Percentiles rank a stretch among this genome's conserved stretches.
These are phyloP conservation scores for Dynastes grantii DNA, from an alignment of 2,888 invertebrate genomes.

Conservation along the genomic window DNA sequence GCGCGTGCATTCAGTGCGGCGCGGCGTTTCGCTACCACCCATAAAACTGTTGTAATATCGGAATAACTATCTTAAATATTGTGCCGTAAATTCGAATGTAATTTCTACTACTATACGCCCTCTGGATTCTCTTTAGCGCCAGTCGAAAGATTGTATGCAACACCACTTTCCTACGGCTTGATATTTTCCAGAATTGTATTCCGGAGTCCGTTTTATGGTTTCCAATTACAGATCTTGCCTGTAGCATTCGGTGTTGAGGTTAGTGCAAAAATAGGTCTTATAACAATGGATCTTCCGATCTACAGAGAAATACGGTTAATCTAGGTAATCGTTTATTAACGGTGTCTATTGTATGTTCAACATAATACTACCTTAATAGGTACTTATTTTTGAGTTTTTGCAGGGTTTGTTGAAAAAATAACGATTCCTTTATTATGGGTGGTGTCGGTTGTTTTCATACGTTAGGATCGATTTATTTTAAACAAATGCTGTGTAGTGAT, in stretches of 20 bases:
- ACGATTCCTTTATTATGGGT: no score
- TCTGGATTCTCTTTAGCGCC: conserved; percentile 3
- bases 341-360: no score
- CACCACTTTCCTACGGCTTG: neutral
- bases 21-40: conserved; percentile 12
- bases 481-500: no score
- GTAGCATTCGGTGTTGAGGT: neutral
- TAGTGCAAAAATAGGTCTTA: neutral
- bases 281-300: neutral
- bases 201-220: conserved; percentile 3
- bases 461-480: no score
- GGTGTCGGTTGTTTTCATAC: no score
- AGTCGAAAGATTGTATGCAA: conserved; percentile 23
- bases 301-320: neutral
- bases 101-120: conserved; percentile 20
- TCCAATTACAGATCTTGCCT: conserved; percentile 8
- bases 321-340: neutral
- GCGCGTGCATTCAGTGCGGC: conserved; percentile 10
- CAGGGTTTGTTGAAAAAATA: no score
- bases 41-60: conserved; percentile 18
- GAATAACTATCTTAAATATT: conserved; percentile 28
- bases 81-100: conserved; percentile 21
- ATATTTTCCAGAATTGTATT: conserved; percentile 22
- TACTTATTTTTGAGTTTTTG: no score
- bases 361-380: no score